A percentile compares a stretch with the other conserved stretches of the same genome.
These are phyloP conservation scores for Hypomecis atomaria DNA, from an alignment of 2,888 invertebrate genomes.

Conservation along the genomic window DNA sequence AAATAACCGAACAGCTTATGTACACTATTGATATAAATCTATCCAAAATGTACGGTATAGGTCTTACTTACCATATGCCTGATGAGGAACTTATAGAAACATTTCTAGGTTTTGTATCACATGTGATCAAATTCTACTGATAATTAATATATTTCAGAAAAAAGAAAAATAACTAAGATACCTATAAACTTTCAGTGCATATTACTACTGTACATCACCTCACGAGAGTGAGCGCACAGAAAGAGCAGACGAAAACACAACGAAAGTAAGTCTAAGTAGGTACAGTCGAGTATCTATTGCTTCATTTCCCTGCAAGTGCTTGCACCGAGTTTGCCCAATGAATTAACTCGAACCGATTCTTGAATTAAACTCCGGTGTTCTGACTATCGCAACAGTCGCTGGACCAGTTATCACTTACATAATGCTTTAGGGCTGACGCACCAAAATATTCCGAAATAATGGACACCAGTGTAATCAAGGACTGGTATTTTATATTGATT, in stretches of 20 bases:
- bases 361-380: constrained; percentile 41
- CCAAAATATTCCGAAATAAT: background rate
- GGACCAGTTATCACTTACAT: constrained; percentile 68
- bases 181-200: no score
- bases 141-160: no score
- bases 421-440: constrained; percentile 43
- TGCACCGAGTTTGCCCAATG: constrained; percentile 40
- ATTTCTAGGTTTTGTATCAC: background rate
- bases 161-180: no score
- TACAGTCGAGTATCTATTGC: constrained; percentile 13
- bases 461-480: background rate
- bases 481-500: no score
- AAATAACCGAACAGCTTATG: no score
- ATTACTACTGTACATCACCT: no score
- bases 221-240: no score
- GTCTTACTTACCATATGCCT: no score
- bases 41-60: no score
- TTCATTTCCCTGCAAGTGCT: constrained; percentile 32
- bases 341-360: constrained; percentile 42
- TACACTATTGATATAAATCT: no score
- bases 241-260: constrained; percentile 7
- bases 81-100: no score
- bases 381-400: constrained; percentile 44
- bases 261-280: background rate
- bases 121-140: no score